Evolutionary conservation across 2,113 vertebrate genomes (phyloP), one percentile per base, ranked within the genome.

Genomic region (Aldabrachelys gigantea): DNA sequence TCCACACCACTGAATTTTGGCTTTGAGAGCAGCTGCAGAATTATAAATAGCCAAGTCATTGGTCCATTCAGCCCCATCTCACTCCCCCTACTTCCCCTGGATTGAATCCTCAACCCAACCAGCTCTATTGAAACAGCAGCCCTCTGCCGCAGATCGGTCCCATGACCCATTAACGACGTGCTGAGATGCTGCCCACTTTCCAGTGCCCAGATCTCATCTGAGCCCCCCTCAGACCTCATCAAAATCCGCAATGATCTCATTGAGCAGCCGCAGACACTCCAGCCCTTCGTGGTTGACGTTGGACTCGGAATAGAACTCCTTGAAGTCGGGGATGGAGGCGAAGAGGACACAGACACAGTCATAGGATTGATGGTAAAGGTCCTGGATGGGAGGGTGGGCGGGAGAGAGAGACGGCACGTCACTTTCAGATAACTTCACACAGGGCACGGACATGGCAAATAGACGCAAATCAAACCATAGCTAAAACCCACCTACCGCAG

Each of bases 211-310:
- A 72, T 22, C 65, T 38, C n/a, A 21, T 72, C 65, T 72, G 65
- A 72, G 22, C 38, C 80, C 12, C 12, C 65, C 4, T 16, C 14
- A 5, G 10, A 99, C 99, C 98, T 99, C 99, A 49, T 99, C 99
- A 85, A 99, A 99, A 97, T 99, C 99, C 7, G 98, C 97, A 38
- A 99, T 99, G 89, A 99, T 99, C 92, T 99, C 99, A 6, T 99
- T 99, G 94, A 99, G 99, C 62, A 99, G 98, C 25, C 99, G 98
- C 85, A 99, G 91, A 95, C 99, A 99, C 96, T 99, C 99, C 91
- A 99, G 98, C 0, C 99, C 99, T 10, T 99, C 98, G 0, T 97
- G 98, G 96, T 99, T 99, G 89, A 97, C 97, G 49, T 97, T 98
- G 94, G 98, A 99, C 94, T 99, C 99, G 0, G 95, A 98, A 96